Evolutionary conservation across 2,888 invertebrate genomes (phyloP).

Genomic region (Napeogenes sylphis): DNA sequence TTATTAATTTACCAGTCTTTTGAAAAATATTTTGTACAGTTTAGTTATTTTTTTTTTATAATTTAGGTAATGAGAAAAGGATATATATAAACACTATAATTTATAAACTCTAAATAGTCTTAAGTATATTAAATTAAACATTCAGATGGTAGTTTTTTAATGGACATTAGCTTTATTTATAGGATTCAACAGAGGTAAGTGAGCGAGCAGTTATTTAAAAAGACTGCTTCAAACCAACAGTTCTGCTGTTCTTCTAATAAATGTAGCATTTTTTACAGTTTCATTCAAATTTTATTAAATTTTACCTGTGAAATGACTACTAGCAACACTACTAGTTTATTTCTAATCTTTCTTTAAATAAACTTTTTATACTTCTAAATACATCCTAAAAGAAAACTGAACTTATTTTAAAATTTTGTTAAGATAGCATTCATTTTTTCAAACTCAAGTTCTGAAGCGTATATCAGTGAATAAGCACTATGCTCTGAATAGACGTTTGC

Average conservation of each 20-base stretch:
- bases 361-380: too few relatives aligned
- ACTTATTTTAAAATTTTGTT: neutral
- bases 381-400: too few relatives aligned
- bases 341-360: too few relatives aligned
- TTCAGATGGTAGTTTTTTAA: neutral
- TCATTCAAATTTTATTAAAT: too few relatives aligned
- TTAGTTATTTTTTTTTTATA: neutral
- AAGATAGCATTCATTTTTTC: neutral
- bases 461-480: neutral
- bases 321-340: too few relatives aligned
- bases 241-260: neutral
- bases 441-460: neutral
- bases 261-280: neutral
- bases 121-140: neutral
- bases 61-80: too few relatives aligned
- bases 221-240: neutral
- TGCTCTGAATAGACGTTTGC: too few relatives aligned
- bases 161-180: neutral
- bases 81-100: neutral
- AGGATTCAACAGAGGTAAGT: neutral
- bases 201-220: constrained; percentile 6
- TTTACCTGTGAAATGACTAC: too few relatives aligned
- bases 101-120: neutral
- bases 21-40: neutral
- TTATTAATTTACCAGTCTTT: too few relatives aligned